Conservation (phyloP, 2,888 invertebrate genomes). For the Andrena bucephala region DNA sequence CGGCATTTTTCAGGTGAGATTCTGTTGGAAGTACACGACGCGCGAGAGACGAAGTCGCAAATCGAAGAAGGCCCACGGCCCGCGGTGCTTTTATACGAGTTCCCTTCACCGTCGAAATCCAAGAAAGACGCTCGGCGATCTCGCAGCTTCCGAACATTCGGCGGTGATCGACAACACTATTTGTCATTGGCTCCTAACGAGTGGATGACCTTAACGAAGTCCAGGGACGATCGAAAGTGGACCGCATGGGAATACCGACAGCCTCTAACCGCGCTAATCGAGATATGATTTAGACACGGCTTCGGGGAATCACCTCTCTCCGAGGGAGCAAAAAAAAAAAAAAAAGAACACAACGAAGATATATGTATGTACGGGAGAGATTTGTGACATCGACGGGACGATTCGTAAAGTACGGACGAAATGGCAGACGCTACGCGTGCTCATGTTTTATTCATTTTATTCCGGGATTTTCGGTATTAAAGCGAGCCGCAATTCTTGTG, state of each 20-base stretch:
- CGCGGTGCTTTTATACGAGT: constrained; percentile 64
- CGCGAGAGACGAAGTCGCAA: constrained; percentile 25
- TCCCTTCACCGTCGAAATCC: constrained; percentile 61
- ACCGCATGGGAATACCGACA: constrained; percentile 13
- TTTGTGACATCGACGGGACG: neutral
- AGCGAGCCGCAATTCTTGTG: neutral
- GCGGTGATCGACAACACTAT: neutral
- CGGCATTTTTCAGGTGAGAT: constrained; percentile 19
- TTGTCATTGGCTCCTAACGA: constrained; percentile 50
- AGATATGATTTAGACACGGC: constrained; percentile 7
- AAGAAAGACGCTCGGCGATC: constrained; percentile 27
- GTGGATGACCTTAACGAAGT: constrained; percentile 75
- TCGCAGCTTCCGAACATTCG: constrained; percentile 15
- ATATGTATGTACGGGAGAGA: neutral
- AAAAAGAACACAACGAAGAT: neutral
- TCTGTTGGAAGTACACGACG: neutral
- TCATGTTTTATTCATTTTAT: constrained; percentile 44
- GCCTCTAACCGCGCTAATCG: constrained; percentile 35
- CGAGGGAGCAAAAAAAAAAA: neutral
- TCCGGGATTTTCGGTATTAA: constrained; percentile 15
- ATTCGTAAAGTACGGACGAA: neutral
- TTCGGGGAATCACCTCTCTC: constrained; percentile 25
- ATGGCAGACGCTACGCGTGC: neutral
- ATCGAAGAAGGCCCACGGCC: constrained; percentile 32
- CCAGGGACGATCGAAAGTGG: constrained; percentile 77